Evolutionary conservation across 2,797 vertebrate genomes (phyloP).

Genomic region (Falco rusticolus): DNA sequence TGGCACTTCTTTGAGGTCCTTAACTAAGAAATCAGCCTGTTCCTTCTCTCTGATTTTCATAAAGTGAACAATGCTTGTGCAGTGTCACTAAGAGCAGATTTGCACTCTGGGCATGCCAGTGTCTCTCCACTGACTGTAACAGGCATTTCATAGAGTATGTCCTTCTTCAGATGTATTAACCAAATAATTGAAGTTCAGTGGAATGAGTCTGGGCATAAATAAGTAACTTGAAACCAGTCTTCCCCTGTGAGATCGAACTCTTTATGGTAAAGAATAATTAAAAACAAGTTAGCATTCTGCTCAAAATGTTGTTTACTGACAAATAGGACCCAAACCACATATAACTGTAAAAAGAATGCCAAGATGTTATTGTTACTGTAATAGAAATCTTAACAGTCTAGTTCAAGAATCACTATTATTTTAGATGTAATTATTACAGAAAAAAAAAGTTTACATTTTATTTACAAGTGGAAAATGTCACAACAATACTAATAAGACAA

Average conservation of each 20-base stretch:
- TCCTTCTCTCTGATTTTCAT: not conserved
- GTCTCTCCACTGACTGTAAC: not conserved
- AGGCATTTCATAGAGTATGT: not conserved
- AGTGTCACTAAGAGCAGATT: not conserved
- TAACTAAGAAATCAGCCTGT: not conserved
- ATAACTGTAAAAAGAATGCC: not conserved
- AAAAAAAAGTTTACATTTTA: not conserved
- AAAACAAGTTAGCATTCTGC: rapidly evolving
- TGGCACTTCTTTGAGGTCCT: not conserved
- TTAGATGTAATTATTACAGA: not conserved
- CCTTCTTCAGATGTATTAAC: not conserved
- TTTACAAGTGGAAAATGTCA: not conserved
- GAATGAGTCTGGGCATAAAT: not conserved
- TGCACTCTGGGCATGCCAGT: not conserved
- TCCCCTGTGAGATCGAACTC: not conserved
- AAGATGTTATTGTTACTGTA: not conserved
- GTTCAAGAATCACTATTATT: not conserved
- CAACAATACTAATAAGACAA: not conserved
- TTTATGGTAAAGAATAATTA: not conserved
- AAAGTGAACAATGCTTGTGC: not conserved
- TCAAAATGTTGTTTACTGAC: not conserved
- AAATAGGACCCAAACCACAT: not conserved
- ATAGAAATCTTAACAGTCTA: not conserved
- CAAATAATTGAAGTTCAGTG: not conserved
- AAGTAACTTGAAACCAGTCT: not conserved